phyloP scores from a whole-genome alignment of 2,797 vertebrate species.

The Pelobates cultripes region DNA sequence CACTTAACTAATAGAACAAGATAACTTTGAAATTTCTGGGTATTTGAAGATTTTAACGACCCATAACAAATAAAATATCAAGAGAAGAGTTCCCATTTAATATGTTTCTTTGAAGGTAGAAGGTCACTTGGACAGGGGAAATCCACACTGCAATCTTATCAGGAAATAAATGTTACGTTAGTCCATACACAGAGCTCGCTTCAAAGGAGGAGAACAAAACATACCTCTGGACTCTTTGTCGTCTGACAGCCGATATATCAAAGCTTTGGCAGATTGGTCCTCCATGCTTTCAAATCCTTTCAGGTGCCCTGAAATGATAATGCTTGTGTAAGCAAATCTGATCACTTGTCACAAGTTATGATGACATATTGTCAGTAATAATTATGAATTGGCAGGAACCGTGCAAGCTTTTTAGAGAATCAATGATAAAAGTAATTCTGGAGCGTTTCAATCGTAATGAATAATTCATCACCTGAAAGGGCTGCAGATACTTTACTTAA shows the following conservation, averaged over 20 bases:
- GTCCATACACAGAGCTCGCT: neutral
- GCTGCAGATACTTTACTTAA: slow-evolving; percentile 17
- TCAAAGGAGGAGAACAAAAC: neutral
- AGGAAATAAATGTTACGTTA: neutral
- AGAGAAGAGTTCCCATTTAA: neutral
- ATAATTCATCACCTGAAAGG: slow-evolving; percentile 18
- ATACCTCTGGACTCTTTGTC: neutral
- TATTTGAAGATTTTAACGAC: neutral
- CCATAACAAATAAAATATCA: neutral
- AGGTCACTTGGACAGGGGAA: neutral
- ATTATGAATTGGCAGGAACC: slow-evolving; percentile 37
- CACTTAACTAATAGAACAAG: too few species aligned
- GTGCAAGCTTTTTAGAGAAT: neutral
- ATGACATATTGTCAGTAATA: slow-evolving; percentile 39
- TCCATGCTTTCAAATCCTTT: neutral
- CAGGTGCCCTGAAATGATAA: neutral
- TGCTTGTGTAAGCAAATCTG: slow-evolving; percentile 7
- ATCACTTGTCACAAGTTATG: neutral
- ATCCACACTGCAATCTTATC: neutral
- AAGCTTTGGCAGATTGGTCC: neutral
- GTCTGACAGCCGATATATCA: slow-evolving; percentile 1
- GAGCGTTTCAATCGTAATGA: neutral
- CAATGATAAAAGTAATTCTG: slow-evolving; percentile 8
- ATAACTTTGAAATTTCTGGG: neutral
- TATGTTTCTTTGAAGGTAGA: neutral